These are phyloP conservation scores for Thalassophryne amazonica DNA, from an alignment of 2,797 vertebrate genomes.

Conservation along the genomic window DNA sequence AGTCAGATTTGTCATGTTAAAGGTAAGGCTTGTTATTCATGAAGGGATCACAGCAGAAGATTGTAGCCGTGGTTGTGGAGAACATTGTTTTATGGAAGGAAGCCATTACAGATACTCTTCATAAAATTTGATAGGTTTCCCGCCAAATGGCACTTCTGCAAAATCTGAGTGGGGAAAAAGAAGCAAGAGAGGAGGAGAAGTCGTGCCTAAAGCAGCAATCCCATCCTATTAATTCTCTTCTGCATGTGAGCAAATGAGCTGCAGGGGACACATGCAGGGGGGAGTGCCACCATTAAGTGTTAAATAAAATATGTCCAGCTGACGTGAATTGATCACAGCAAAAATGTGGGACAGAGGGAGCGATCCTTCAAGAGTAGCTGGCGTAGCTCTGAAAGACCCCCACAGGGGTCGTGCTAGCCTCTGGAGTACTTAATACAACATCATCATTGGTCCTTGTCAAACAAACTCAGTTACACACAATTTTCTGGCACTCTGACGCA, in stretches of 20 bases:
- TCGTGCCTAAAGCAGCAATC: conserved; percentile 15
- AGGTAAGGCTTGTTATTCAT: conserved; percentile 1
- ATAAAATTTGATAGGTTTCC: conserved; percentile 20
- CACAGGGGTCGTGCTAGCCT: conserved; percentile 35
- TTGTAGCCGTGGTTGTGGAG: too few species aligned
- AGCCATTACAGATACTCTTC: conserved; percentile 21
- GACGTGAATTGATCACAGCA: conserved; percentile 66
- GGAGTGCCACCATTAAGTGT: conserved; percentile 51
- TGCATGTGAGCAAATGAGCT: conserved; percentile 48
- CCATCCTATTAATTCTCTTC: conserved; percentile 27
- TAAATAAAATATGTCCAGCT: conserved; percentile 75
- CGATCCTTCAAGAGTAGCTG: conserved; percentile 65
- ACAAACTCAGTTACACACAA: conserved; percentile 49
- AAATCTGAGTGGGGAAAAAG: conserved; percentile 4
- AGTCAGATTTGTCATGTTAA: conserved; percentile 32
- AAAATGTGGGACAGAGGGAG: conserved; percentile 51
- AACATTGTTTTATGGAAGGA: conserved; percentile 10
- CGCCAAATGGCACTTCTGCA: conserved; percentile 5
- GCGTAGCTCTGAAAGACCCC: conserved; percentile 45
- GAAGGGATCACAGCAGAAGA: too few species aligned
- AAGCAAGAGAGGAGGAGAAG: background rate
- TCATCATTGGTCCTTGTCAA: conserved; percentile 63
- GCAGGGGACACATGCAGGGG: conserved; percentile 15
- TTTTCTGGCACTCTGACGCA: conserved; percentile 32
- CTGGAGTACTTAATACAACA: conserved; percentile 53